Evolutionary conservation across 1,140 invertebrate genomes (phyloP).

Genomic region (Agrypnia vestita): DNA sequence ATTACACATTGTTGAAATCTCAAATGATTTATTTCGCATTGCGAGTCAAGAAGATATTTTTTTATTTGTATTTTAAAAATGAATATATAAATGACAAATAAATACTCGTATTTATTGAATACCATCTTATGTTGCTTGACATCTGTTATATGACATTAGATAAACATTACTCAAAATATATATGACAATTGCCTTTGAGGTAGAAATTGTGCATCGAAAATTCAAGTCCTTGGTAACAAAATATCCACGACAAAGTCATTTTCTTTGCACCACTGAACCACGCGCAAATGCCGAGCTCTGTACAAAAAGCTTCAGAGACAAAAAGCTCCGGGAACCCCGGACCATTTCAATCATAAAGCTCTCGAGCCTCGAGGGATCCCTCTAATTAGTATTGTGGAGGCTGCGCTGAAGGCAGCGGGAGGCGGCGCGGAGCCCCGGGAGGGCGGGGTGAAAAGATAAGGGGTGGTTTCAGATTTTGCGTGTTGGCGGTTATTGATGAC

Average conservation of each 20-base stretch:
- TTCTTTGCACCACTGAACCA: conserved; percentile 17
- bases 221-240: background rate
- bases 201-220: too few species aligned
- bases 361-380: conserved; percentile 45
- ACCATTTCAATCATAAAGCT: conserved; percentile 57
- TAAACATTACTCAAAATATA: too few species aligned
- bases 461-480: conserved; percentile 21
- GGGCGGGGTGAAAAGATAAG: conserved; percentile 6
- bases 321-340: conserved; percentile 50
- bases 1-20: too few species aligned
- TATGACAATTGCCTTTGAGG: too few species aligned
- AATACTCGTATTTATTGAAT: too few species aligned
- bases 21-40: too few species aligned
- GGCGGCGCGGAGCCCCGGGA: background rate
- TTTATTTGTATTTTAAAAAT: too few species aligned
- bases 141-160: too few species aligned
- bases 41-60: too few species aligned
- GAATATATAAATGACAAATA: too few species aligned
- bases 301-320: conserved; percentile 51
- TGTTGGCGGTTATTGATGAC: conserved; percentile 22
- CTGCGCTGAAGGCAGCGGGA: conserved; percentile 13
- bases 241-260: conserved; percentile 16
- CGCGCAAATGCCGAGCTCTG: conserved; percentile 17
- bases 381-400: conserved; percentile 58
- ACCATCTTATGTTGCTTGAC: too few species aligned